Evolutionary conservation across 2,113 vertebrate species (phyloP).

Genomic region (Terrapene triunguis): DNA sequence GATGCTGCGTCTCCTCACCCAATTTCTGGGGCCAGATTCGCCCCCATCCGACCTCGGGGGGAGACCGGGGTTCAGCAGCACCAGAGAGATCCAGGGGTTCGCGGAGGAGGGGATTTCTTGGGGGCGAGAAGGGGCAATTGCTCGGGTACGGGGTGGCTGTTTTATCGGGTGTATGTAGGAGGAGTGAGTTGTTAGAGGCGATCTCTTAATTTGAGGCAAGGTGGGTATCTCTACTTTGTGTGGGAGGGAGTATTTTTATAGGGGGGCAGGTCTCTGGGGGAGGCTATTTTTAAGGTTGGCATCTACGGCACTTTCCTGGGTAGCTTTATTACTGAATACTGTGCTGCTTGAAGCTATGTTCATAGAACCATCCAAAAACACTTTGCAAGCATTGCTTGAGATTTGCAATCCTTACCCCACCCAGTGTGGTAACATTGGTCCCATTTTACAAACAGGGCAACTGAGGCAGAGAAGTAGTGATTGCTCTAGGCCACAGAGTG

Average conservation of each 20-base stretch:
- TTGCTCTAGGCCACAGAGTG: background rate
- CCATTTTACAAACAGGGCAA: background rate
- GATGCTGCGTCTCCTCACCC: background rate
- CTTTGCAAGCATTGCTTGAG: background rate
- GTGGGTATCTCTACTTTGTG: background rate
- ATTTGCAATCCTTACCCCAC: background rate
- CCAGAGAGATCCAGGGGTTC: background rate
- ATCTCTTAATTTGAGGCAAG: background rate
- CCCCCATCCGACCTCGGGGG: background rate
- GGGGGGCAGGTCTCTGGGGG: accelerated
- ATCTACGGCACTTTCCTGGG: background rate
- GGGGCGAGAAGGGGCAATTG: background rate
- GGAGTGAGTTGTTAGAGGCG: background rate
- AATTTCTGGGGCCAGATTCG: background rate
- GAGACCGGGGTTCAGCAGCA: too few relatives aligned
- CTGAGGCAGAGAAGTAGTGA: background rate
- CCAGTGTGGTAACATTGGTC: background rate
- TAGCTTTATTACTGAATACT: background rate
- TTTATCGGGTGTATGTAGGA: background rate
- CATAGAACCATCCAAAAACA: background rate
- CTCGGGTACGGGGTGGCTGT: background rate
- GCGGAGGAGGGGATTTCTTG: background rate
- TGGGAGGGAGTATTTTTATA: background rate
- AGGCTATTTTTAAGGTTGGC: background rate
- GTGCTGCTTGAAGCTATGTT: background rate